Percentiles rank a stretch among this genome's conserved stretches.
Conservation (phyloP, 1,140 invertebrate genomes). For the Asobara japonica region DNA sequence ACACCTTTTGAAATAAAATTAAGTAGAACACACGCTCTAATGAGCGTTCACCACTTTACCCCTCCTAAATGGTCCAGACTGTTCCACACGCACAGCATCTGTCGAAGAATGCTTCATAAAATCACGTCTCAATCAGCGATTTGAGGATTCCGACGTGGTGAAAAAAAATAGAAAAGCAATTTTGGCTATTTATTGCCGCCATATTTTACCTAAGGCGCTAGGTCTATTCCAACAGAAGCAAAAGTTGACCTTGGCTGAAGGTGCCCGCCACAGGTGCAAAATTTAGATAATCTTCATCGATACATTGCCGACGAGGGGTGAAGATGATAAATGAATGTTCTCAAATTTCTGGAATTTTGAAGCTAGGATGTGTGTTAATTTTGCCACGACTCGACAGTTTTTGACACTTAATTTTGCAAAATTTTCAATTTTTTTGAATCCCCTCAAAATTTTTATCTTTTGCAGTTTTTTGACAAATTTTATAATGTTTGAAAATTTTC, state of each 20-base stretch:
- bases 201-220: not conserved
- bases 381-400: too few relatives aligned
- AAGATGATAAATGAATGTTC: too few relatives aligned
- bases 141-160: not conserved
- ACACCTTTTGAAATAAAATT: not conserved
- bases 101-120: not conserved
- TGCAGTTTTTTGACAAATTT: too few relatives aligned
- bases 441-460: too few relatives aligned
- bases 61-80: not conserved
- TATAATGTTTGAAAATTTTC: too few relatives aligned
- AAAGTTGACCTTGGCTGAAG: not conserved
- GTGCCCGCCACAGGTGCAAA: not conserved
- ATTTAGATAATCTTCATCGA: conserved; percentile 32
- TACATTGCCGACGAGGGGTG: conserved; percentile 37
- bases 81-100: conserved; percentile 1
- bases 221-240: not conserved
- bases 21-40: not conserved
- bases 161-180: not conserved
- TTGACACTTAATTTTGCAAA: too few relatives aligned
- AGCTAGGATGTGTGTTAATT: too few relatives aligned
- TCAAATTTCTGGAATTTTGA: too few relatives aligned
- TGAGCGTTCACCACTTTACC: not conserved
- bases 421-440: too few relatives aligned
- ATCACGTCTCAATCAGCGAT: conserved; percentile 7
- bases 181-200: not conserved